Evolutionary conservation across 1,140 invertebrate species (phyloP), one percentile per base, ranked within the genome.

Genomic region (Thaumatotibia leucotreta): DNA sequence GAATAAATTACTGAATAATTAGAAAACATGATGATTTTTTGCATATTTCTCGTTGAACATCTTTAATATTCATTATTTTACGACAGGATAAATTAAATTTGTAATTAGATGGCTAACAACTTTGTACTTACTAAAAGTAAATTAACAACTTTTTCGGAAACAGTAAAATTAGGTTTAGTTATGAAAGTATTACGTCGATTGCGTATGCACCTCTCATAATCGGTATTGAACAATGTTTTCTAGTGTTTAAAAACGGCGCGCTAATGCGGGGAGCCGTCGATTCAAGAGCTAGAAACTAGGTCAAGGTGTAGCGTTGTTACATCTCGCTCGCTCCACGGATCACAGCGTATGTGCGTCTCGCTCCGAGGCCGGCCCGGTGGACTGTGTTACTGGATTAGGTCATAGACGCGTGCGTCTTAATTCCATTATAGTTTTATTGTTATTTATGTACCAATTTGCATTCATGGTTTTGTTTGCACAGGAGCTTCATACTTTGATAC

Each of bases 381-480:
- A 50, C 63, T 50, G 63, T 64, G 63, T 64, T 49, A 64, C 63
- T 64, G 27, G 63, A 49, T 45, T 64, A 64, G 63, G 63, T 64
- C 63, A 64, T 49, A 45, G 33, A 50, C 63, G 33, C 39, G 63
- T 49, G 63, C 63, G 33, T 33, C 61, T 39, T 63, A 63, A 63
- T 33, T 35, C 61, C 20, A 63, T 63, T 63, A 63, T 33, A 58
- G 52, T 58, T 58, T 58, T 58, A 58, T 58, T 58, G 52, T 58
- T 58, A 58, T 58, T 58, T 58, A 58, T 58, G 24, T 58, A 29
- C 11, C 52, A 29, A 27, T 58, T 58, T 27, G 52, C 52, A 27
- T 58, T 58, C 4, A 58, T 58, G 52, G 11, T 58, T 54, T 11
- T 58, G 52, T 58, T 58, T 58, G 17, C 52, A 58, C 27, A 14